Evolutionary conservation across 2,888 invertebrate species (phyloP).

Genomic region (Lamellibrachia columna): DNA sequence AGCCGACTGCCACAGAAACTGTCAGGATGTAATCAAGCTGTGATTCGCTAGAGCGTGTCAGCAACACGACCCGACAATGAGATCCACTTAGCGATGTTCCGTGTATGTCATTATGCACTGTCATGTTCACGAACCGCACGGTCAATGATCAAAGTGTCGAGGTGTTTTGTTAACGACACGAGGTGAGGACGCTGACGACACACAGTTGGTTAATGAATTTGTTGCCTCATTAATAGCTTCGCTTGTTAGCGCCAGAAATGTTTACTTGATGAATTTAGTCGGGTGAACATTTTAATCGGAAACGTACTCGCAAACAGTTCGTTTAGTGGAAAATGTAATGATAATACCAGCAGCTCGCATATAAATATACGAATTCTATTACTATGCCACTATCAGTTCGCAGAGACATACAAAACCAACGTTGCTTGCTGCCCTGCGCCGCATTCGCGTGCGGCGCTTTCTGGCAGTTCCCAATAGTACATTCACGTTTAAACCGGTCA

Average conservation of each 20-base stretch:
- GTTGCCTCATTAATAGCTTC: neutral
- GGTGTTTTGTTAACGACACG: neutral
- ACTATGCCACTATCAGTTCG: too few species aligned
- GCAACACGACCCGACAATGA: neutral
- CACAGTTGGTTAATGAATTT: neutral
- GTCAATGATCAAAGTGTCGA: constrained; percentile 3
- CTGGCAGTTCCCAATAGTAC: too few species aligned
- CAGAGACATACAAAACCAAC: too few species aligned
- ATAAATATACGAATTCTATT: too few species aligned
- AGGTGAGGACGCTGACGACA: neutral
- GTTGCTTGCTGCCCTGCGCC: too few species aligned
- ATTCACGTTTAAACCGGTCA: too few species aligned
- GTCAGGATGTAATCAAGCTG: neutral
- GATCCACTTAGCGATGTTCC: neutral
- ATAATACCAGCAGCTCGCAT: too few species aligned
- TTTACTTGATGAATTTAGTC: neutral
- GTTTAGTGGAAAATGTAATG: too few species aligned
- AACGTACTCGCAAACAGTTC: too few species aligned
- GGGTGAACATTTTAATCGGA: too few species aligned
- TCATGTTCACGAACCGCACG: neutral
- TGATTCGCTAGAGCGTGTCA: neutral
- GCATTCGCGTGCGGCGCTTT: too few species aligned
- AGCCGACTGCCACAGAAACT: neutral
- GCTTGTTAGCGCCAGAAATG: neutral
- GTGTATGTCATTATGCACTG: neutral